Conservation (phyloP, 2,113 vertebrate genomes). For the Carollia perspicillata region DNA sequence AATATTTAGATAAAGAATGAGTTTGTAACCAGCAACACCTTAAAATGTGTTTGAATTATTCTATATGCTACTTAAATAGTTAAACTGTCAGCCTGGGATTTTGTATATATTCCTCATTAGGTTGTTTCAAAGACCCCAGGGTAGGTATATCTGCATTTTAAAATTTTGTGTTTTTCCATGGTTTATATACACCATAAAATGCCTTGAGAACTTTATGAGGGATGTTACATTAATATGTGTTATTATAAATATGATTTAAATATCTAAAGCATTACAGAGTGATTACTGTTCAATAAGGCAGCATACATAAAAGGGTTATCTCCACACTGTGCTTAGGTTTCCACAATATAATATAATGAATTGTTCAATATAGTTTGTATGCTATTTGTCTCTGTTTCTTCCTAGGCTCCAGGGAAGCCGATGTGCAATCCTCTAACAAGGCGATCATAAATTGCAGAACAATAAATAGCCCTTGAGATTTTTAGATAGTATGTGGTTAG, state of each 20-base stretch:
- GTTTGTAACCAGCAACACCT: conserved; percentile 78
- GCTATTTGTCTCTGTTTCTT: conserved; percentile 83
- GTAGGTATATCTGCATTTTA: conserved; percentile 84
- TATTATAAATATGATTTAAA: conserved; percentile 91
- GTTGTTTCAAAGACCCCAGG: conserved; percentile 73
- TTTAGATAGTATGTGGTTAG: conserved; percentile 80
- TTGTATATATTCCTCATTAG: conserved; percentile 87
- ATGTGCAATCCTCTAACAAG: conserved; percentile 81
- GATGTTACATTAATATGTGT: conserved; percentile 85
- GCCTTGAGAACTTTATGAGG: conserved; percentile 85
- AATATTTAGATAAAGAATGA: conserved; percentile 85
- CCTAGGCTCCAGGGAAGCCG: conserved; percentile 78
- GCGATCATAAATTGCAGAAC: conserved; percentile 81
- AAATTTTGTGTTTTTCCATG: conserved; percentile 82
- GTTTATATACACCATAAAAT: conserved; percentile 86
- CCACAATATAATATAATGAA: conserved; percentile 82
- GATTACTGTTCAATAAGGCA: conserved; percentile 88
- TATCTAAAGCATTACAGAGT: conserved; percentile 84
- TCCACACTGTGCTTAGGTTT: conserved; percentile 76
- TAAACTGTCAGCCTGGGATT: conserved; percentile 84
- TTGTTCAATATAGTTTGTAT: conserved; percentile 79
- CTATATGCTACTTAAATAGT: conserved; percentile 83
- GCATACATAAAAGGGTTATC: conserved; percentile 81
- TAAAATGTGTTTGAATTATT: conserved; percentile 83
- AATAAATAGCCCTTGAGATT: conserved; percentile 84